Conservation (phyloP, 2,113 vertebrate genomes). For the Alethe castanea region DNA sequence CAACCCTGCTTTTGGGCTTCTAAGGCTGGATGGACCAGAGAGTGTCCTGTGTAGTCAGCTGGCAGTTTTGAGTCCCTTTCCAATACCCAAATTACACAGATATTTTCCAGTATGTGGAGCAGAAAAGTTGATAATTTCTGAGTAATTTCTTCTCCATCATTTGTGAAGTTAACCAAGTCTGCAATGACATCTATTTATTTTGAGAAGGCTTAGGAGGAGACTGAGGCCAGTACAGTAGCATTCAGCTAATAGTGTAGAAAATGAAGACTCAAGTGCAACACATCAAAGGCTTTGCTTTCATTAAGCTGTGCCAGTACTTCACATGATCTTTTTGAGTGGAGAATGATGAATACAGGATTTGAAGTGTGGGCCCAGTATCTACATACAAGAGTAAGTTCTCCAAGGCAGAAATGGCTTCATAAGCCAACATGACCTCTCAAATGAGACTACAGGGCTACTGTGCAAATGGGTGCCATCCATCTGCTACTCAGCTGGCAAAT, state of each 20-base stretch:
- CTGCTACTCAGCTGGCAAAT: constrained; percentile 33
- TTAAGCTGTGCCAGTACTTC: neutral
- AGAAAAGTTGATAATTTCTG: constrained; percentile 15
- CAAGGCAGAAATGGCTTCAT: neutral
- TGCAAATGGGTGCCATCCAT: constrained; percentile 11
- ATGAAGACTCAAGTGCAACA: neutral
- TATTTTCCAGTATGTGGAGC: neutral
- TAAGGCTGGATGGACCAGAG: neutral
- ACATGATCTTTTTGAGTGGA: neutral
- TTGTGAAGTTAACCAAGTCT: neutral
- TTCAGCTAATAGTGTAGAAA: neutral
- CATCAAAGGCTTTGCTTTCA: neutral
- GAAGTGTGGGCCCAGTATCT: neutral
- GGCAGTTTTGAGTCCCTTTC: neutral
- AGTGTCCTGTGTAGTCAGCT: neutral
- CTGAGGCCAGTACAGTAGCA: neutral
- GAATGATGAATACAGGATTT: neutral
- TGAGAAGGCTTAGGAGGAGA: neutral
- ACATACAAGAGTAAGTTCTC: neutral
- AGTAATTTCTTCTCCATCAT: neutral
- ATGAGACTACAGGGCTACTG: neutral
- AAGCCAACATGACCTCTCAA: neutral
- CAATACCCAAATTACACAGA: neutral
- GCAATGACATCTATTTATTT: neutral
- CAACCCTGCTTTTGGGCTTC: neutral